Evolutionary conservation across 2,113 vertebrate species (phyloP), one percentile per base, ranked within the genome.

Genomic region (Rhea americana): DNA sequence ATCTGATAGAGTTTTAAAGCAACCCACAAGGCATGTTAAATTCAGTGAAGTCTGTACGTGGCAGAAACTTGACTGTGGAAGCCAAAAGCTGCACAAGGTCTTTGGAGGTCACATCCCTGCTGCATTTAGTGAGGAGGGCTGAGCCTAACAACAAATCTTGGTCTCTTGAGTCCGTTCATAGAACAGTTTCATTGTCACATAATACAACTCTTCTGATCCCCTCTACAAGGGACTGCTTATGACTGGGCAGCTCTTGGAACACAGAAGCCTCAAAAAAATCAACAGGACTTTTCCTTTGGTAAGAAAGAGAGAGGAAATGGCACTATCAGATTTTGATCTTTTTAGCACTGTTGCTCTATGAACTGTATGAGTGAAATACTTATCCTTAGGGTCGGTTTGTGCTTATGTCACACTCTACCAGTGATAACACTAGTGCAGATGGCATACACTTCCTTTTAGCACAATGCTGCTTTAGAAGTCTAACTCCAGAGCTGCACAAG

Each of bases 161-260:
- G 2, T 58, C 79, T 84, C 39, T 1, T 1, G 1, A 76, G 48
- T 62, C 37, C 32, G 8, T 11, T n/a, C 2, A 1, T 63, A 53
- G 1, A 4, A 66, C 32, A 50, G 26, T 22, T 68, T 17, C 39
- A 22, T 30, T 70, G 45, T 67, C 70, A 50, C 24, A 25, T 24
- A 37, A 53, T 53, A 21, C 22, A 56, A 56, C 55, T 56, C 16
- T 56, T 56, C 55, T 30, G 17, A 30, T 16, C 55, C 9, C 16
- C 28, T 58, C 28, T 32, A 39, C 9, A 45, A 45, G 18, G 48
- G 63, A 65, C 62, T 20, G 35, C 37, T 62, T 58, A 62, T 55
- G 25, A 65, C 26, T 58, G 71, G 55, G 19, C 24, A 59, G 39
- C 13, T 58, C 56, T 20, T 81, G 37, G 20, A 82, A 72, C 11